A percentile compares a stretch with the other conserved stretches of the same genome.
Conservation (phyloP, 1,140 invertebrate genomes). For the Ridgeia piscesae region DNA sequence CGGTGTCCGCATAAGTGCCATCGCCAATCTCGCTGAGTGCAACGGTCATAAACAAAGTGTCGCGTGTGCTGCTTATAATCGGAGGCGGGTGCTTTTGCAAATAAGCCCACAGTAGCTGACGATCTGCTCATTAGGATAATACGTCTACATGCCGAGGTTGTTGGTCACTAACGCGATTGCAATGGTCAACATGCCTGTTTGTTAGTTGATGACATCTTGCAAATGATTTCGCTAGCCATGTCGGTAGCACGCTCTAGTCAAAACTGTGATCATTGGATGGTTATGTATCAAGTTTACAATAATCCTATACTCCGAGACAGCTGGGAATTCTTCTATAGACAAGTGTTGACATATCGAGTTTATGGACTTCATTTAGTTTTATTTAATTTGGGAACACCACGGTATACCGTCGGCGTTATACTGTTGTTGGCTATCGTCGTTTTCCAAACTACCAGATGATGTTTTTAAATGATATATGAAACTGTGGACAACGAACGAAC, state of each 20-base stretch:
- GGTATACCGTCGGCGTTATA: no score
- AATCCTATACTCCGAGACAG: not conserved
- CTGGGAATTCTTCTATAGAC: no score
- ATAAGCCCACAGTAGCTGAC: not conserved
- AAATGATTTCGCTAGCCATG: not conserved
- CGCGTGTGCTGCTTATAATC: not conserved
- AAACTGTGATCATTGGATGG: not conserved
- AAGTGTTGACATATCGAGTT: not conserved
- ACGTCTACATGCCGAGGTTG: not conserved
- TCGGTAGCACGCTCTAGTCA: not conserved
- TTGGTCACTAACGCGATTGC: not conserved
- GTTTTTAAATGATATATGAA: no score
- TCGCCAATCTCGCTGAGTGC: not conserved
- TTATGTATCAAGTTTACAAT: not conserved
- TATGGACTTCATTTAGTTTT: not conserved
- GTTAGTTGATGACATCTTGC: no score
- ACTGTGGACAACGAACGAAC: no score
- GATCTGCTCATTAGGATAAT: no score
- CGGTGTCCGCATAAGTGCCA: not conserved
- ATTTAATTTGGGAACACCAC: not conserved
- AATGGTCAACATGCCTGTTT: not conserved
- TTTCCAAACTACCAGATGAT: no score
- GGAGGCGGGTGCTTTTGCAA: not conserved
- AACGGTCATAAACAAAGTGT: not conserved
- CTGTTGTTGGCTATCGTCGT: no score